phyloP scores from a whole-genome alignment of 2,113 vertebrate genomes.

The Alethe castanea region DNA sequence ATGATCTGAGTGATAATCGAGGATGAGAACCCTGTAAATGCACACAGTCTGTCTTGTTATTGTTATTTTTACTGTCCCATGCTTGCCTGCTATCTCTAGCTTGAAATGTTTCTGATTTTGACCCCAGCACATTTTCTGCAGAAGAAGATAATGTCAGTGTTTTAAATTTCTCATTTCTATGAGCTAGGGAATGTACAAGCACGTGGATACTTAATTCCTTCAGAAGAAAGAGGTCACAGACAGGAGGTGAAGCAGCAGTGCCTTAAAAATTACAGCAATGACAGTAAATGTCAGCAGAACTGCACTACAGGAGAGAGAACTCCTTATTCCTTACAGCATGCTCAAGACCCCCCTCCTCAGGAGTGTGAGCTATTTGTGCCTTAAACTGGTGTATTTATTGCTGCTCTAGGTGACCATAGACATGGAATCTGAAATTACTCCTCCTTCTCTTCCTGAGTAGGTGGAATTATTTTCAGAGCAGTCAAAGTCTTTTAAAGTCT shows the following conservation, averaged over 20 bases:
- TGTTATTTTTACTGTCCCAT: not conserved
- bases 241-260: not conserved
- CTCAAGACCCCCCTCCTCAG: not conserved
- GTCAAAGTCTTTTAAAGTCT: slow-evolving; percentile 22
- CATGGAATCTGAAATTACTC: not conserved
- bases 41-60: not conserved
- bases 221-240: not conserved
- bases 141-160: not conserved
- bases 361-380: not conserved
- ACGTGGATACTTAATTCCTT: not conserved
- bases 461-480: slow-evolving; percentile 38
- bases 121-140: not conserved
- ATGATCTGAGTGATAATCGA: not conserved
- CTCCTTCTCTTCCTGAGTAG: not conserved
- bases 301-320: not conserved
- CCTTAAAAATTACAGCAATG: not conserved
- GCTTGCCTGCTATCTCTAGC: not conserved
- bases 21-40: not conserved
- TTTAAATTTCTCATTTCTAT: not conserved
- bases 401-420: not conserved
- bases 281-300: not conserved
- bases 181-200: not conserved
- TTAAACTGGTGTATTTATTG: not conserved
- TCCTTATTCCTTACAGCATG: not conserved
- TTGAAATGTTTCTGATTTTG: not conserved